phyloP scores from a whole-genome alignment of 2,888 invertebrate species.

The Halictus ligatus region DNA sequence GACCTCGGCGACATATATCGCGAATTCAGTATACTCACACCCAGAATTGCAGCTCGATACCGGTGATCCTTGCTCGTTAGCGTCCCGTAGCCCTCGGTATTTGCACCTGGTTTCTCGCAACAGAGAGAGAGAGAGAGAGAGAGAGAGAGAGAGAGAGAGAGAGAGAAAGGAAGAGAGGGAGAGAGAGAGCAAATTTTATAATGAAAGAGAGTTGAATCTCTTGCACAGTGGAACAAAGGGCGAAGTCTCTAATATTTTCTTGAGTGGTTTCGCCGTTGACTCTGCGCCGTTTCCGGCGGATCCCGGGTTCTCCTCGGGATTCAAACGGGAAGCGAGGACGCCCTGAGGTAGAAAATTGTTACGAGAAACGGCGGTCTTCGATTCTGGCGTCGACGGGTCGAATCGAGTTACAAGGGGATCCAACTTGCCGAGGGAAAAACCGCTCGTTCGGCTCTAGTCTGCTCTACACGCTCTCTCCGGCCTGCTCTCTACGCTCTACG shows the following conservation, averaged over 20 bases:
- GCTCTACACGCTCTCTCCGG: neutral
- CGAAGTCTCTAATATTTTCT: slow-evolving; percentile 28
- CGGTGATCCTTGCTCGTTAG: neutral
- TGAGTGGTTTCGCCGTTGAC: slow-evolving; percentile 25
- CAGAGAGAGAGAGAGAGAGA: neutral
- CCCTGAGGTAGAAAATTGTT: slow-evolving; percentile 28
- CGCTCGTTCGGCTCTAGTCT: neutral
- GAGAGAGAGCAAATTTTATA: neutral
- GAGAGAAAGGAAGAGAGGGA: no score
- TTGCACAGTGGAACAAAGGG: slow-evolving; percentile 30
- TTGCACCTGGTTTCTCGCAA: neutral
- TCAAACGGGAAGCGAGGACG: neutral
- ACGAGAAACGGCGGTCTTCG: slow-evolving; percentile 3
- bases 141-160: neutral
- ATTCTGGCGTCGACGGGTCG: slow-evolving; percentile 13
- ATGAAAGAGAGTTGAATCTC: slow-evolving; percentile 3
- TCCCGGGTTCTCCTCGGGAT: neutral
- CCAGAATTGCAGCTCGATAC: no score
- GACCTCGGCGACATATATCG: no score
- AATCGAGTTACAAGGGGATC: slow-evolving; percentile 9
- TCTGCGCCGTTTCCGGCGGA: slow-evolving; percentile 16
- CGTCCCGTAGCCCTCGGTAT: neutral
- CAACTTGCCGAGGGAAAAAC: slow-evolving; percentile 8
- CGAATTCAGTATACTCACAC: no score
- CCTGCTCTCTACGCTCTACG: neutral